Percentiles rank a stretch among this genome's conserved stretches.
Conservation (phyloP, 2,113 vertebrate genomes). For the Scartelaos histophorus region DNA sequence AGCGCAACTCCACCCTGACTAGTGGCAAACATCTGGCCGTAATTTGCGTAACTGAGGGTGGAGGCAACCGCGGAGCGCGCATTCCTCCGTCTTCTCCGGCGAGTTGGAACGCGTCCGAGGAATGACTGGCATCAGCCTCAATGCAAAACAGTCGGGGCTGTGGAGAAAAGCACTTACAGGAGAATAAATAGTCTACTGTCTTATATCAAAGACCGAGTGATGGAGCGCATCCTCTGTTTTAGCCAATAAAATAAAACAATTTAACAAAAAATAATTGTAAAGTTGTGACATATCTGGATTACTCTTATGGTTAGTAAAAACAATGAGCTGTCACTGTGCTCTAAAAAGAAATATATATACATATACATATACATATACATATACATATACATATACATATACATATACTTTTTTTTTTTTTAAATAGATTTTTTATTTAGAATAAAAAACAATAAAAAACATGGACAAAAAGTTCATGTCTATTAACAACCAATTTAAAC, state of each 20-base stretch:
- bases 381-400: too few relatives aligned
- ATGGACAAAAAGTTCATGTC: too few relatives aligned
- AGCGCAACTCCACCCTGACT: slow-evolving; percentile 73
- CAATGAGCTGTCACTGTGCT: not conserved
- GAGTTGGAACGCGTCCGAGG: slow-evolving; percentile 69
- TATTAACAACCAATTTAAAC: too few relatives aligned
- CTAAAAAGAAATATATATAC: too few relatives aligned
- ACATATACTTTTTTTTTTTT: too few relatives aligned
- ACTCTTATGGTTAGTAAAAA: not conserved
- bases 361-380: too few relatives aligned
- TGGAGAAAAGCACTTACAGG: slow-evolving; percentile 28
- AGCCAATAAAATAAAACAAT: not conserved
- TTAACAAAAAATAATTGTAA: not conserved
- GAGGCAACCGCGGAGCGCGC: slow-evolving; percentile 24
- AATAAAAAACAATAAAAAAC: too few relatives aligned
- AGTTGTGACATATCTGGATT: not conserved
- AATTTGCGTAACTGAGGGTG: slow-evolving; percentile 60
- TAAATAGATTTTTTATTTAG: too few relatives aligned
- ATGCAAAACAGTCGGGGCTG: not conserved
- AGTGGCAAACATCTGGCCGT: slow-evolving; percentile 68
- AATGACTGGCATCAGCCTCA: slow-evolving; percentile 50
- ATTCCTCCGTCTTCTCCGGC: slow-evolving; percentile 63
- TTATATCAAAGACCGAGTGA: not conserved
- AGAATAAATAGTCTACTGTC: not conserved
- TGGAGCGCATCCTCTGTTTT: slow-evolving; percentile 28